A percentile compares a stretch with the other conserved stretches of the same genome.
Evolutionary conservation across 2,797 vertebrate species (phyloP).

Genomic region (Enteromius argenteus): DNA sequence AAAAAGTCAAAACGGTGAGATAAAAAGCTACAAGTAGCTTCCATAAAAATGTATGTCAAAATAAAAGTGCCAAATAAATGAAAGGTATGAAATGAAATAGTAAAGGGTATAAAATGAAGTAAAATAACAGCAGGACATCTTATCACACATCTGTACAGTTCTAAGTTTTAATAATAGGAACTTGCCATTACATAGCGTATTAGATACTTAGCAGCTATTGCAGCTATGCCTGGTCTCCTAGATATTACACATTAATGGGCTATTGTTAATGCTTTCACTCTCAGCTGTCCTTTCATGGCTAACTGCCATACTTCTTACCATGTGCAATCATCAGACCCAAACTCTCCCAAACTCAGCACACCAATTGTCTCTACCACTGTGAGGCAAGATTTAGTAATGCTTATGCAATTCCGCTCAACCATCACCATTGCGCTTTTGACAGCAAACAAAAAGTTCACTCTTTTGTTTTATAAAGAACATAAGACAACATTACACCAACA

Average conservation of each 20-base stretch:
- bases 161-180: neutral
- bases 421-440: slow-evolving; percentile 30
- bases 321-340: slow-evolving; percentile 32
- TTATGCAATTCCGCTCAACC: slow-evolving; percentile 38
- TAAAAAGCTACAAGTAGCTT: neutral
- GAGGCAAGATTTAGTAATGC: slow-evolving; percentile 49
- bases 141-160: too few relatives aligned
- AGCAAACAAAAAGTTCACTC: slow-evolving; percentile 37
- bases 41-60: neutral
- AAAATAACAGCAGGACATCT: neutral
- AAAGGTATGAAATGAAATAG: neutral
- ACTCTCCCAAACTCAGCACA: slow-evolving; percentile 38
- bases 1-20: neutral
- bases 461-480: slow-evolving; percentile 22
- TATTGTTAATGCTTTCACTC: slow-evolving; percentile 13
- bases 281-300: slow-evolving; percentile 26
- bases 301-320: slow-evolving; percentile 13
- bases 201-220: neutral
- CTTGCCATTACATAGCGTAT: neutral
- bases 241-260: slow-evolving; percentile 3
- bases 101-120: neutral
- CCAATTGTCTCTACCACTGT: slow-evolving; percentile 34
- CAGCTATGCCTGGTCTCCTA: neutral
- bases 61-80: neutral
- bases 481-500: slow-evolving; percentile 17